These are phyloP conservation scores for Cryptus viduatorius DNA, from an alignment of 2,888 invertebrate genomes.

Conservation along the genomic window DNA sequence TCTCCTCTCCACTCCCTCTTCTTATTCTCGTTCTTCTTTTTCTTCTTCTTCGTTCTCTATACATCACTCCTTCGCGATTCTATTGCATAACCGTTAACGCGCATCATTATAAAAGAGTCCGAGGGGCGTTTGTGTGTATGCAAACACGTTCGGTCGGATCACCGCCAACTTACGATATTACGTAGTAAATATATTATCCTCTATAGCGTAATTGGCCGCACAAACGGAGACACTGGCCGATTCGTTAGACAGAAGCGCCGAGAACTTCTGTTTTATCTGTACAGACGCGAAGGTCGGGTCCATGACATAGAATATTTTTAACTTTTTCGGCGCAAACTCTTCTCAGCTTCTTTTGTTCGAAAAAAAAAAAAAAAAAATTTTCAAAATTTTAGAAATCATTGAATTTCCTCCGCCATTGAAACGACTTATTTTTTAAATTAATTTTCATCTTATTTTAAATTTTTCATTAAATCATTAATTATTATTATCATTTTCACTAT, in stretches of 20 bases:
- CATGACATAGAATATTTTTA: conserved; percentile 79
- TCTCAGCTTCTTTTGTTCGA: not conserved
- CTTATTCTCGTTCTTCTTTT: not conserved
- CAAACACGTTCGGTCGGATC: conserved; percentile 75
- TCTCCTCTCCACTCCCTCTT: not conserved
- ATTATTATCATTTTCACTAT: no score
- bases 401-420: no score
- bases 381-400: no score
- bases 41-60: not conserved
- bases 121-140: conserved; percentile 74
- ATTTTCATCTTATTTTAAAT: no score
- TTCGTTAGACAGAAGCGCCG: conserved; percentile 7
- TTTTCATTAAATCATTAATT: no score
- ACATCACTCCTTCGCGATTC: conserved; percentile 2
- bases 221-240: conserved; percentile 71
- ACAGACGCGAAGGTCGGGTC: conserved; percentile 76
- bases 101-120: conserved; percentile 52
- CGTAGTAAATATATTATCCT: conserved; percentile 78
- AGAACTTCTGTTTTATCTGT: not conserved
- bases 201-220: conserved; percentile 73
- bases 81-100: conserved; percentile 42
- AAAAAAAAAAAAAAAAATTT: no score
- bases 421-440: no score
- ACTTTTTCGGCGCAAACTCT: not conserved
- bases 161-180: conserved; percentile 80